Conservation (phyloP, 1,140 invertebrate species). For the Anoplolepis gracilipes region DNA sequence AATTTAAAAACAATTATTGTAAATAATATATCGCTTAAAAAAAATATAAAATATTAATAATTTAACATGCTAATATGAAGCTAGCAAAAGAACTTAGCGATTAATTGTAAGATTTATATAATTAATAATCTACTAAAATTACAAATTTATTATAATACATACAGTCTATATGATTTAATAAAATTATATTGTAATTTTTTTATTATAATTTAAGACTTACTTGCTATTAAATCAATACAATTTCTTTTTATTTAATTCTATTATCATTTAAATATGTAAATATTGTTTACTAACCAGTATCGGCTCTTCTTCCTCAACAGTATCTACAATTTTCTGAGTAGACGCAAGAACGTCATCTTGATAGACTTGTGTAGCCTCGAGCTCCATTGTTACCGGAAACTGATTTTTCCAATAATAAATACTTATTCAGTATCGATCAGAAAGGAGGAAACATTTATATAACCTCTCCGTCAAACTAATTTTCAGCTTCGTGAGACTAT, state of each 20-base stretch:
- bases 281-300: slow-evolving; percentile 18
- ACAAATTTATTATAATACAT: not conserved
- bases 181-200: not conserved
- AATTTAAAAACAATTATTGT: not conserved
- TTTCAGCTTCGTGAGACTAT: no score
- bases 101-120: not conserved
- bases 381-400: slow-evolving; percentile 58
- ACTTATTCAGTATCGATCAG: not conserved
- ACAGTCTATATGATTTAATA: not conserved
- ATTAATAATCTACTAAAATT: not conserved
- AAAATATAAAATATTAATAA: not conserved
- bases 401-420: not conserved
- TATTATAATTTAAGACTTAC: no score
- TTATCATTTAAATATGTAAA: not conserved
- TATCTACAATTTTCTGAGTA: slow-evolving; percentile 14
- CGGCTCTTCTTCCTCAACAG: not conserved
- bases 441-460: not conserved
- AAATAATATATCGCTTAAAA: slow-evolving; percentile 10
- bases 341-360: slow-evolving; percentile 38
- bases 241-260: not conserved
- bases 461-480: no score
- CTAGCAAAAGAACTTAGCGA: not conserved
- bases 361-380: slow-evolving; percentile 66
- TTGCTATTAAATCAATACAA: no score
- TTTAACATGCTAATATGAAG: not conserved